These are phyloP conservation scores for Drosophila busckii DNA, from an alignment of 1,140 invertebrate species.

Conservation along the genomic window DNA sequence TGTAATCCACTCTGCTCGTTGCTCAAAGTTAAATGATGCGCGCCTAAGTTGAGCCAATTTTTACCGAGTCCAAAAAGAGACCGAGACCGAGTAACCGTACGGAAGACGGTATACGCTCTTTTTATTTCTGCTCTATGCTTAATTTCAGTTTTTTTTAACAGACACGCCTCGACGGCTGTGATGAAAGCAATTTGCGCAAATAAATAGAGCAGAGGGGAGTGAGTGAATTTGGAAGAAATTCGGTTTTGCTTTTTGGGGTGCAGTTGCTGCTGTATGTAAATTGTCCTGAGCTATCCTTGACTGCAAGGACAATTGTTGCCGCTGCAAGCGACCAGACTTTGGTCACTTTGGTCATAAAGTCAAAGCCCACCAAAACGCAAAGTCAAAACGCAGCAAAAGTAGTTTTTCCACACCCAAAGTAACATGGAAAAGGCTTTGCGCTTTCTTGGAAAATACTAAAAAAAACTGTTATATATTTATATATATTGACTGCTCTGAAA, in stretches of 20 bases:
- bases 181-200: conserved; percentile 55
- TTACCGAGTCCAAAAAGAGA: conserved; percentile 20
- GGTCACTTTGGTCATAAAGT: conserved; percentile 61
- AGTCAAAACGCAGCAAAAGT: conserved; percentile 61
- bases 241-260: no score
- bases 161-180: conserved; percentile 45
- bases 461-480: conserved; percentile 9
- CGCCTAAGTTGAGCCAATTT: conserved; percentile 61
- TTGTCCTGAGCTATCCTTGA: conserved; percentile 28
- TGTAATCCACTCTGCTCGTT: conserved; percentile 74
- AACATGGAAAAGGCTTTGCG: not conserved
- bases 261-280: conserved; percentile 6
- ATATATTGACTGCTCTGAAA: conserved; percentile 71
- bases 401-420: conserved; percentile 4
- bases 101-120: conserved; percentile 8
- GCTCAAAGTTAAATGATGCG: conserved; percentile 69
- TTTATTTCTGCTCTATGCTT: conserved; percentile 11
- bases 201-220: conserved; percentile 21
- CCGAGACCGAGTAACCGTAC: conserved; percentile 6
- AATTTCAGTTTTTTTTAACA: conserved; percentile 16
- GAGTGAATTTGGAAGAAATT: not conserved
- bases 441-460: conserved; percentile 27
- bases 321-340: conserved; percentile 11
- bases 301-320: conserved; percentile 9
- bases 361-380: conserved; percentile 67